Base-by-base conservation (phyloP, 2,797 vertebrate species). In the Parambassis ranga region DNA sequence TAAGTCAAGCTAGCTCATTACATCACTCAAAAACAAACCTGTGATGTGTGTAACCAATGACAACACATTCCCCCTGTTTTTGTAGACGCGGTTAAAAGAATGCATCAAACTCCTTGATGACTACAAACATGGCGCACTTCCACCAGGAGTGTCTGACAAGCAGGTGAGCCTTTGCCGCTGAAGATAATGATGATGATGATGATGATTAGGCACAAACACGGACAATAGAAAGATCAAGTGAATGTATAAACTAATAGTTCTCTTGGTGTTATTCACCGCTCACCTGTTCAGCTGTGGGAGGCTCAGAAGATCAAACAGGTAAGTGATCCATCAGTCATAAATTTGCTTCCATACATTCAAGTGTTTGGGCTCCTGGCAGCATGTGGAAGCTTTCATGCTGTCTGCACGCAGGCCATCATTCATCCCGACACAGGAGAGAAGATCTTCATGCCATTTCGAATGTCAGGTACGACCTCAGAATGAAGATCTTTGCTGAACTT, bases 241-340 rank as follows among this genome's bases (percentile, higher is more conserved):
- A n/a, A n/a, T n/a, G n/a, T n/a, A n/a, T n/a, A n/a, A n/a, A n/a
- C n/a, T n/a, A n/a, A 4, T 4, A 9, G 9, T 28, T 47, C 4
- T 27, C 3, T 53, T 32, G n/a, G n/a, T 38, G 37, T 35, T 23
- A 8, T 13, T 81, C 77, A 6, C 47, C 65, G 70, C 62, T 22
- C 6, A 32, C 36, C 35, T 73, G 75, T 84, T 62, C 77, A 99
- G 97, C 93, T 99, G 55, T 98, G 97, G 97, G 94, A 95, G 63
- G 97, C 97, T 61, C 97, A 99, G 86, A 99, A 98, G 91, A 94
- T 98, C 86, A 98, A 96, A 78, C 97, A 99, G 96, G 97, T 98
- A 92, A 93, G 90, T 81, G 44, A 8, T 0, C 16, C 10, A 9
- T 27, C 15, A 0, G 22, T 19, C 23, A 10, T 24, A 18, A 0